phyloP scores from a whole-genome alignment of 1,140 invertebrate species.

The Zaprionus lachaisei region DNA sequence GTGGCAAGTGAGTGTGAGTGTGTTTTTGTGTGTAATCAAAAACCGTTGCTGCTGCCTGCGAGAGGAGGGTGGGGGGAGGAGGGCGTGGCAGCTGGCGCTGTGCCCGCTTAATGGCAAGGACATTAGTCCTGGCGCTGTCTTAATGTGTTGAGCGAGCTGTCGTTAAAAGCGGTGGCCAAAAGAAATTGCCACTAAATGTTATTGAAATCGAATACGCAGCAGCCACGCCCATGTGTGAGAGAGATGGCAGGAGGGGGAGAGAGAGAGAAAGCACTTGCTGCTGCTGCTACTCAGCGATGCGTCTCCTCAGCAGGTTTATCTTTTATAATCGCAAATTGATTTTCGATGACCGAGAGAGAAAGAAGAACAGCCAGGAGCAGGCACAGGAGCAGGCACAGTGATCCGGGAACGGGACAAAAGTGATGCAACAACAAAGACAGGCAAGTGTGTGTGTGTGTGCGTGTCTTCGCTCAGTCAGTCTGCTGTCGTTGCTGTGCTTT shows the following conservation, averaged over 20 bases:
- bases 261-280: neutral
- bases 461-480: neutral
- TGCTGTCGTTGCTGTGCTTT: constrained; percentile 20
- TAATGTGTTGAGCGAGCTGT: constrained; percentile 55
- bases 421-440: constrained; percentile 22
- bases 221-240: constrained; percentile 20
- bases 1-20: constrained; percentile 1
- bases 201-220: constrained; percentile 70
- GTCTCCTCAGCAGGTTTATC: constrained; percentile 45
- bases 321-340: constrained; percentile 73
- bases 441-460: constrained; percentile 2
- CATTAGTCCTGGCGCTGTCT: constrained; percentile 60
- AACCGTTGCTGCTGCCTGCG: constrained; percentile 28
- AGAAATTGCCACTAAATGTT: constrained; percentile 78
- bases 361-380: neutral
- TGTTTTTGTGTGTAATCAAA: constrained; percentile 63
- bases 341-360: constrained; percentile 11
- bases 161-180: constrained; percentile 63
- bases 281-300: constrained; percentile 29
- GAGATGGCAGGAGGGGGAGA: neutral
- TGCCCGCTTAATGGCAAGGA: constrained; percentile 54
- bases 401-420: constrained; percentile 12
- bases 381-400: neutral
- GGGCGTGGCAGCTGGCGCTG: constrained; percentile 3
- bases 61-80: neutral